Evolutionary conservation across 2,113 vertebrate genomes (phyloP).

Genomic region (Clarias batrachus): DNA sequence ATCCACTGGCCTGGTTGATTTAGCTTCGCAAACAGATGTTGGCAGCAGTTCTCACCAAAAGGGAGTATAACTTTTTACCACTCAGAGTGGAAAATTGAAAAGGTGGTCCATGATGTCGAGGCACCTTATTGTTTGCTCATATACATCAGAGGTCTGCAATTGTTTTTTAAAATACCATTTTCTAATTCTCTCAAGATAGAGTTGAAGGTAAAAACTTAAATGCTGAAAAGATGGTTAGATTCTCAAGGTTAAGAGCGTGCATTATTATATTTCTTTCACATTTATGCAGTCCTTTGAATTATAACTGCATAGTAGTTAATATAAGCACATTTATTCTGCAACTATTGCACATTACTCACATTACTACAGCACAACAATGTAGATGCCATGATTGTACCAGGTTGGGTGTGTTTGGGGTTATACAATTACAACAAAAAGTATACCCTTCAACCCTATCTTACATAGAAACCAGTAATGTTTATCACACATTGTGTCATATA

Average conservation of each 20-base stretch:
- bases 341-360: background rate
- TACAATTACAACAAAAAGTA: too few relatives aligned
- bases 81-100: background rate
- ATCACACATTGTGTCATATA: too few relatives aligned
- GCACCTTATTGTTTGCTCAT: background rate
- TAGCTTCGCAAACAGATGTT: constrained; percentile 49
- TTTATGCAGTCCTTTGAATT: background rate
- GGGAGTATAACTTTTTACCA: constrained; percentile 40
- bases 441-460: too few relatives aligned
- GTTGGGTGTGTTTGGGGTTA: too few relatives aligned
- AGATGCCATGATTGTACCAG: too few relatives aligned
- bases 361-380: background rate
- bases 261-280: background rate
- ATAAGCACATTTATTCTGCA: background rate
- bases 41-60: constrained; percentile 22
- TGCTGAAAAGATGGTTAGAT: background rate
- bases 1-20: constrained; percentile 43
- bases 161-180: background rate
- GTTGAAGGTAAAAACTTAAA: background rate
- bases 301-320: background rate
- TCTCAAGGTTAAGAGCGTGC: background rate
- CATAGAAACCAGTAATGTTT: too few relatives aligned
- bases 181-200: background rate
- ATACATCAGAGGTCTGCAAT: background rate
- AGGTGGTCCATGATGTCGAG: background rate